These are phyloP conservation scores for Apis laboriosa DNA, from an alignment of 1,140 invertebrate genomes.

Conservation along the genomic window DNA sequence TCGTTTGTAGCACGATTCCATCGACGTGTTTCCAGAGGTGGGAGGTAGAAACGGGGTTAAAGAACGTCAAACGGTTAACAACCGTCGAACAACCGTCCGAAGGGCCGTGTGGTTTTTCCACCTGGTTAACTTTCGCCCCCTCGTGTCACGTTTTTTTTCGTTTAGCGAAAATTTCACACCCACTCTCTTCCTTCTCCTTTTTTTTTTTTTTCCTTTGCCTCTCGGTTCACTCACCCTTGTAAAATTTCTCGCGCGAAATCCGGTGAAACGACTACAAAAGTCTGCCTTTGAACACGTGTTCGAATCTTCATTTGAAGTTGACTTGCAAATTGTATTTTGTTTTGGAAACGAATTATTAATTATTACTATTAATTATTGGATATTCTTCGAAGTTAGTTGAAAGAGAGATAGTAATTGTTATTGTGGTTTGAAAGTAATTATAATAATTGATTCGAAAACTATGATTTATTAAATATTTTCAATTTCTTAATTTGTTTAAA, in stretches of 20 bases:
- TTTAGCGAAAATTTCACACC: neutral
- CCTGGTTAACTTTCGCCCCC: constrained; percentile 8
- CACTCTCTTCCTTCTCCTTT: neutral
- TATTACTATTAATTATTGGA: constrained; percentile 23
- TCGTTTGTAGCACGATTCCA: neutral
- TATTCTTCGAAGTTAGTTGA: neutral
- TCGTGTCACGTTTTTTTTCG: neutral
- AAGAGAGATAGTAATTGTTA: too few species aligned
- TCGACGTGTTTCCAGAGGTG: too few species aligned
- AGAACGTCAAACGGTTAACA: constrained; percentile 30
- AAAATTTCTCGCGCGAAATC: constrained; percentile 16
- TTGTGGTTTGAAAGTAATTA: too few species aligned
- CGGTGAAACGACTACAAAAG: constrained; percentile 11
- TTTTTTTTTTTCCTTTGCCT: neutral
- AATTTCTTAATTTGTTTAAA: too few species aligned
- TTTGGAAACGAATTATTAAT: neutral
- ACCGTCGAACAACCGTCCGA: neutral
- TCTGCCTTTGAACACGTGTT: neutral
- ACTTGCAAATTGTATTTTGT: neutral
- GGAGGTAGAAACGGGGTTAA: neutral
- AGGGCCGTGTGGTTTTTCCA: constrained; percentile 3
- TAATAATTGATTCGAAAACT: too few species aligned
- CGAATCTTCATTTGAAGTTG: neutral
- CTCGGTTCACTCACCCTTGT: neutral
- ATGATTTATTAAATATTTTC: too few species aligned